Conservation (phyloP, 2,113 vertebrate species). For the Paracanthobrama guichenoti region DNA sequence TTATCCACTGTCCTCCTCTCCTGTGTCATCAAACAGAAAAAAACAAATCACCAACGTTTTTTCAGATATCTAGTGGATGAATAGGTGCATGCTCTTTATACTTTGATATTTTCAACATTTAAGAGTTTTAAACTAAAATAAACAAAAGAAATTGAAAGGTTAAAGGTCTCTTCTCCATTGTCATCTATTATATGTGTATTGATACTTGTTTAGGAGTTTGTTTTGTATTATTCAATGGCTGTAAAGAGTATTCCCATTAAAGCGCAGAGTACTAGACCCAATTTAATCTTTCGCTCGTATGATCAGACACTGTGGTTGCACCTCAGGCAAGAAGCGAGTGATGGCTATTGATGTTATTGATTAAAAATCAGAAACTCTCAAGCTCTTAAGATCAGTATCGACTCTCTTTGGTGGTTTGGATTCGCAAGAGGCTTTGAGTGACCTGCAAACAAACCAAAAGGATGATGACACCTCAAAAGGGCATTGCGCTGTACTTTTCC, state of each 20-base stretch:
- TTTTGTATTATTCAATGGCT: slow-evolving; percentile 24
- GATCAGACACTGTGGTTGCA: slow-evolving; percentile 17
- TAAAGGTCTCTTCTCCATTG: neutral
- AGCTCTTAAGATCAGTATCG: slow-evolving; percentile 49
- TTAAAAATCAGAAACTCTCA: slow-evolving; percentile 54
- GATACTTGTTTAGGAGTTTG: too few species aligned
- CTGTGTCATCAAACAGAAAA: slow-evolving; percentile 66
- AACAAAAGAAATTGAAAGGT: neutral
- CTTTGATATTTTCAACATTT: neutral
- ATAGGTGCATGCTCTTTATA: neutral
- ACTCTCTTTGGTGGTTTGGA: slow-evolving; percentile 4
- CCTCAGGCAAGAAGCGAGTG: slow-evolving; percentile 16
- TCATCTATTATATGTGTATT: neutral
- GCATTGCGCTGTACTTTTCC: slow-evolving; percentile 28
- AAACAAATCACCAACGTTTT: too few species aligned
- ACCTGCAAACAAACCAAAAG: slow-evolving; percentile 9
- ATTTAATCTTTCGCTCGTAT: neutral
- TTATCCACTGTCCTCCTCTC: slow-evolving; percentile 85
- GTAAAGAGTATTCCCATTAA: slow-evolving; percentile 21
- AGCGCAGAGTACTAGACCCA: neutral
- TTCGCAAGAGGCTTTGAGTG: too few species aligned
- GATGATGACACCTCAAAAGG: slow-evolving; percentile 38
- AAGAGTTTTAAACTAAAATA: neutral
- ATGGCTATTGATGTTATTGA: slow-evolving; percentile 55
- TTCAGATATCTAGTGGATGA: neutral